A percentile compares a stretch with the other conserved stretches of the same genome.
These are phyloP conservation scores for Agapornis canus DNA, from an alignment of 2,797 vertebrate species.

Conservation along the genomic window DNA sequence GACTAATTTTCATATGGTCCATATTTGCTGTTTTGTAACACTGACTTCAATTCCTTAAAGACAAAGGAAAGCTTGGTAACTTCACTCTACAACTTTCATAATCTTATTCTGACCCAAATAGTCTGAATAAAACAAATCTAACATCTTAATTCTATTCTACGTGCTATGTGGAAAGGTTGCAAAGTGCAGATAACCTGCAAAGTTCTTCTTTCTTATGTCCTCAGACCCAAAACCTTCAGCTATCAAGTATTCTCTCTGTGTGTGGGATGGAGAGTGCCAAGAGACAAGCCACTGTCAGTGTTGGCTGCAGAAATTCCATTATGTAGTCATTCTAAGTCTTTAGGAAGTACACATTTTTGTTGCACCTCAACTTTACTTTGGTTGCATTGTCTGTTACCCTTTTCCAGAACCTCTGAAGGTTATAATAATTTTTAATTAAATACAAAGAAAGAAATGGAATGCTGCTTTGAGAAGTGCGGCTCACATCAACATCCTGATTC, in stretches of 20 bases:
- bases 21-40: neutral
- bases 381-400: neutral
- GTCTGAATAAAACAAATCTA: neutral
- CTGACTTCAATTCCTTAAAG: neutral
- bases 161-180: neutral
- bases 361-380: neutral
- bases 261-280: neutral
- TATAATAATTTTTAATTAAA: neutral
- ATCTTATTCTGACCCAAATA: neutral
- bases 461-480: neutral
- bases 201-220: neutral
- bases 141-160: neutral
- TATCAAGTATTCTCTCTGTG: neutral
- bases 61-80: neutral
- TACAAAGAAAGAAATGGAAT: neutral
- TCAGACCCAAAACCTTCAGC: neutral
- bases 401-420: neutral
- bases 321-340: neutral
- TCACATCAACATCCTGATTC: neutral
- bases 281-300: neutral
- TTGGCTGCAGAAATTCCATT: neutral
- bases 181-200: neutral
- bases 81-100: neutral
- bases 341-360: neutral
- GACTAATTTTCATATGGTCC: neutral